Percentiles rank a stretch among this genome's conserved stretches.
Conservation (phyloP, 2,797 vertebrate species). For the Pantherophis vulpinus region DNA sequence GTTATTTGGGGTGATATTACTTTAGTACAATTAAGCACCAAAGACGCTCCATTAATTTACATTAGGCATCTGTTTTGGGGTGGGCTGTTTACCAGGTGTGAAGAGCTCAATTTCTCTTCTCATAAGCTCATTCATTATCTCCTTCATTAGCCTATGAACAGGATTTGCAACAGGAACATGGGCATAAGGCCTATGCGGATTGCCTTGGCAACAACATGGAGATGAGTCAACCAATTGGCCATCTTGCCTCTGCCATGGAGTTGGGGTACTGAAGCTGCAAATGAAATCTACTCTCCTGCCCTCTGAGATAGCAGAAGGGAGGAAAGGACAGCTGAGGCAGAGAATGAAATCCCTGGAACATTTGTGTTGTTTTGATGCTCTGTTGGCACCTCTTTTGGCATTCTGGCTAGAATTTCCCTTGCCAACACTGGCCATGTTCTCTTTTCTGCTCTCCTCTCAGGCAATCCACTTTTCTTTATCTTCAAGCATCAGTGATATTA, state of each 20-base stretch:
- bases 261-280: conserved; percentile 51
- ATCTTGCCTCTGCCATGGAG: background rate
- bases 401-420: background rate
- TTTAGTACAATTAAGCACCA: conserved; percentile 31
- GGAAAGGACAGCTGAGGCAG: background rate
- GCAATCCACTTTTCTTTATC: background rate
- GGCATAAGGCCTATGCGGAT: background rate
- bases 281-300: conserved; percentile 44
- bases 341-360: background rate
- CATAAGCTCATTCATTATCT: conserved; percentile 15
- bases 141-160: conserved; percentile 18
- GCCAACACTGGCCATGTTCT: background rate
- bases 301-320: conserved; percentile 11
- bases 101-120: conserved; percentile 21
- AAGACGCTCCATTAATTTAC: conserved; percentile 21
- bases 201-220: background rate
- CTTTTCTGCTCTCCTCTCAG: background rate
- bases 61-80: conserved; percentile 22
- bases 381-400: background rate
- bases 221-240: background rate
- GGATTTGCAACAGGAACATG: background rate
- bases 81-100: background rate
- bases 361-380: background rate
- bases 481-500: background rate
- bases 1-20: background rate